Evolutionary conservation across 2,797 vertebrate species (phyloP).

Genomic region (Intellagama lesueurii): DNA sequence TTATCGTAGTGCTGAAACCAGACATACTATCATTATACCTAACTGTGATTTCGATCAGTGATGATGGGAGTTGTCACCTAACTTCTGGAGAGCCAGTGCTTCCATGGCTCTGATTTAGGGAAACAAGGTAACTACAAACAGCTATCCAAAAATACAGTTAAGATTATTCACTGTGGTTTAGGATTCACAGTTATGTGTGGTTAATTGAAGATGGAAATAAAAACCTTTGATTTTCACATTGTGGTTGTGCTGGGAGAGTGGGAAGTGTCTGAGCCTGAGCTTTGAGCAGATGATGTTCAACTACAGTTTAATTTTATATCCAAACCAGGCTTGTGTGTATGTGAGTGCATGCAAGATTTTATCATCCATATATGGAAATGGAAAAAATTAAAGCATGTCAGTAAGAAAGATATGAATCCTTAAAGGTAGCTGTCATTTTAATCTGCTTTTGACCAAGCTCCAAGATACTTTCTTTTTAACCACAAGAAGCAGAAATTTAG

Average conservation of each 20-base stretch:
- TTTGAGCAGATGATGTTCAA: not conserved
- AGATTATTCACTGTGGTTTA: not conserved
- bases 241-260: not conserved
- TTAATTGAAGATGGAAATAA: not conserved
- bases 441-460: not conserved
- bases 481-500: not conserved
- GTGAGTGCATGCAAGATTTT: not conserved
- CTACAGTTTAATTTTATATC: not conserved
- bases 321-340: not conserved
- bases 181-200: not conserved
- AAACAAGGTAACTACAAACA: not conserved
- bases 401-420: not conserved
- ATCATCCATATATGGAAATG: not conserved
- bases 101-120: not conserved
- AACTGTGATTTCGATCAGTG: not conserved
- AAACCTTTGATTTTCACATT: not conserved
- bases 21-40: not conserved
- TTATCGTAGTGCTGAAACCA: not conserved
- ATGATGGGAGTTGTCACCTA: not conserved
- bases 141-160: not conserved
- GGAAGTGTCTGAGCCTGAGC: too few relatives aligned
- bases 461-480: not conserved
- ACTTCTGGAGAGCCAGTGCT: not conserved
- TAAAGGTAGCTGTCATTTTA: not conserved
- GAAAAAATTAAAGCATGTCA: not conserved